Percentiles rank a stretch among this genome's conserved stretches.
Evolutionary conservation across 53 echinoderm and acorn worm genomes (phyloP).

Genomic region (Hippasteria phrygiana): DNA sequence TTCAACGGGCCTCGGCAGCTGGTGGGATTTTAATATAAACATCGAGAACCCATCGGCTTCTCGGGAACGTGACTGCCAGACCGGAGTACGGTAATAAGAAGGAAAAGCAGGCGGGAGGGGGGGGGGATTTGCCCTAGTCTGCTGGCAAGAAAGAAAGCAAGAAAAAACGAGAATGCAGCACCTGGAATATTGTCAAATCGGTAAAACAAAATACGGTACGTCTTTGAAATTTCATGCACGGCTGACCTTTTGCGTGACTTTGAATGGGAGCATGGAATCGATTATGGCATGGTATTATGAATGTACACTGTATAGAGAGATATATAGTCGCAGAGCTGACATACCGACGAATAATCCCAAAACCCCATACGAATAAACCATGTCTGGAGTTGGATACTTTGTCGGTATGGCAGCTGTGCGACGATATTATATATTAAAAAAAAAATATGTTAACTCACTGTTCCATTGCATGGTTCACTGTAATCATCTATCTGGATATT

Average conservation of each 20-base stretch:
- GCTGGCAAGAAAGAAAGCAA: background rate
- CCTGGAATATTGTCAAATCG: slow-evolving; percentile 2
- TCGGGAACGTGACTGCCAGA: background rate
- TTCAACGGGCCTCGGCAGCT: slow-evolving; percentile 30
- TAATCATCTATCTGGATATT: background rate
- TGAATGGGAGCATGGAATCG: background rate
- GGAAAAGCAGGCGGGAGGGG: background rate
- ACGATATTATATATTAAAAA: too few relatives aligned
- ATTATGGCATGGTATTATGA: background rate
- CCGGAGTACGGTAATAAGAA: background rate
- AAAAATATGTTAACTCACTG: background rate
- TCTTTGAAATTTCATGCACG: background rate
- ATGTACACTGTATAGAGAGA: background rate
- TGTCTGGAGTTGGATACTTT: too few relatives aligned
- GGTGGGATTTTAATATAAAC: slow-evolving; percentile 60
- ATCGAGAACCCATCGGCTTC: slow-evolving; percentile 1
- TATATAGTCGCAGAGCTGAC: too few relatives aligned
- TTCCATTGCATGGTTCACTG: slow-evolving; percentile 22
- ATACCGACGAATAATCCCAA: too few relatives aligned
- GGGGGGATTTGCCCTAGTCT: background rate
- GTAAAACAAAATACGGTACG: background rate
- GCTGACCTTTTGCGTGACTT: background rate
- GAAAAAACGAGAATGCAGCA: slow-evolving; percentile 3
- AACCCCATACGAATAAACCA: too few relatives aligned
- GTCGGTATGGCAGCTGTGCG: too few relatives aligned